Percentiles rank a stretch among this genome's conserved stretches.
phyloP scores from a whole-genome alignment of 2,113 vertebrate species.

The Neoarius graeffei region DNA sequence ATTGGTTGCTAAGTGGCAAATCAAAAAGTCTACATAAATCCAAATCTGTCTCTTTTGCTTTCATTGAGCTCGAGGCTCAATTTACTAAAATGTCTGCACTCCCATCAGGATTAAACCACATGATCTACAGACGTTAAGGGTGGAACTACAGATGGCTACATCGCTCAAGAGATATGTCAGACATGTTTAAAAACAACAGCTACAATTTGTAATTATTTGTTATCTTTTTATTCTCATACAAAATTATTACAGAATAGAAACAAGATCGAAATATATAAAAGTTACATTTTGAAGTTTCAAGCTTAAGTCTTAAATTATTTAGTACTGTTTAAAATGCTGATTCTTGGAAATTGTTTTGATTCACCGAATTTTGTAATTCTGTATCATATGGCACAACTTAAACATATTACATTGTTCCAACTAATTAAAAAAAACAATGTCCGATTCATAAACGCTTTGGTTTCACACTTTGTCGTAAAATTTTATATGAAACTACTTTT shows the following conservation, averaged over 20 bases:
- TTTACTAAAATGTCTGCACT: neutral
- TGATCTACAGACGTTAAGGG: neutral
- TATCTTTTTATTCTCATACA: conserved; percentile 9
- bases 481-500: no score
- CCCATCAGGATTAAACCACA: neutral
- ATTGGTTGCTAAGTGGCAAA: neutral
- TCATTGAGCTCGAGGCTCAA: neutral
- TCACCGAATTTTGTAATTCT: no score
- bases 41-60: neutral
- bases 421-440: no score
- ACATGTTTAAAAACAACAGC: neutral
- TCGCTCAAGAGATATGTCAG: neutral
- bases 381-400: no score
- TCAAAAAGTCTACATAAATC: neutral
- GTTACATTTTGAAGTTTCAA: neutral
- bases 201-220: neutral
- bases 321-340: no score
- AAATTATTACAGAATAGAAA: neutral
- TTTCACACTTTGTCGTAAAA: no score
- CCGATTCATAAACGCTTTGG: no score
- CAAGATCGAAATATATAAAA: neutral
- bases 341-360: no score
- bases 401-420: no score
- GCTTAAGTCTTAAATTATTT: conserved; percentile 16
- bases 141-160: neutral